These are phyloP conservation scores for Conchocele bisecta DNA, from an alignment of 2,888 invertebrate species.

Conservation along the genomic window DNA sequence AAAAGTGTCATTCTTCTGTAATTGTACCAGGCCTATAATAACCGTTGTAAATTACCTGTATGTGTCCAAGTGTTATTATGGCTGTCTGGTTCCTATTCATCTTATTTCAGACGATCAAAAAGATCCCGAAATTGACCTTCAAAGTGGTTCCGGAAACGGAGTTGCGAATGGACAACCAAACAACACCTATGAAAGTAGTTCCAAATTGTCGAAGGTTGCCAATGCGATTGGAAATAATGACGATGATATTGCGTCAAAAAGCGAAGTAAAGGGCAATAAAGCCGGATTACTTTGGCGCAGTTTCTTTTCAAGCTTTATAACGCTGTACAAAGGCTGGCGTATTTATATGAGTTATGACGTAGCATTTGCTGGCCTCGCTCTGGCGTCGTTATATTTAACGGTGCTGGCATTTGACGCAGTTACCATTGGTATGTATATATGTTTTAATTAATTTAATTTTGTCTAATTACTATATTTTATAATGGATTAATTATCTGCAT, in stretches of 20 bases:
- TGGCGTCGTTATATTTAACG: conserved; percentile 84
- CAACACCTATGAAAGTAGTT: neutral
- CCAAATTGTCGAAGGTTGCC: too few species aligned
- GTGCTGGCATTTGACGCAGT: conserved; percentile 84
- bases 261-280: neutral
- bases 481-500: too few species aligned
- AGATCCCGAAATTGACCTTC: too few species aligned
- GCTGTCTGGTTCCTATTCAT: too few species aligned
- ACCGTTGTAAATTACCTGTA: too few species aligned
- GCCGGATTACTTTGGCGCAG: neutral
- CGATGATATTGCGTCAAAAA: neutral
- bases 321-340: conserved; percentile 78
- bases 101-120: too few species aligned
- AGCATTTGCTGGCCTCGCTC: conserved; percentile 82
- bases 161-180: neutral
- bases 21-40: too few species aligned
- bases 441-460: too few species aligned
- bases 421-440: conserved; percentile 82
- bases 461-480: too few species aligned
- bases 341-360: conserved; percentile 82
- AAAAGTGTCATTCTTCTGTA: too few species aligned
- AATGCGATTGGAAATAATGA: too few species aligned
- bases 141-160: neutral
- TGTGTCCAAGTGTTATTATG: too few species aligned
- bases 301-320: conserved; percentile 59